A percentile compares a stretch with the other conserved stretches of the same genome.
Conservation (phyloP, 2,888 invertebrate genomes). For the Malachius bipustulatus region DNA sequence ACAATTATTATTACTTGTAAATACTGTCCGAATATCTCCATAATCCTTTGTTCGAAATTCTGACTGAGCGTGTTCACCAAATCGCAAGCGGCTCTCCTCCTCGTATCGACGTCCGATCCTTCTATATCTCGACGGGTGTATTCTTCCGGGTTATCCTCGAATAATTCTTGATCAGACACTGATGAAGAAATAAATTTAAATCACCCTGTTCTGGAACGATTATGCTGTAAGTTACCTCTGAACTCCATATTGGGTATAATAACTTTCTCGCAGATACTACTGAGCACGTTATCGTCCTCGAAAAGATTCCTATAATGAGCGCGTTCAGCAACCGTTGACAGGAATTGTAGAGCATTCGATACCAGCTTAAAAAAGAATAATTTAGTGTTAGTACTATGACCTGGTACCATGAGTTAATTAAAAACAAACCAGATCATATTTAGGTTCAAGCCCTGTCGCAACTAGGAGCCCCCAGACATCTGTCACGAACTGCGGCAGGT, state of each 20-base stretch:
- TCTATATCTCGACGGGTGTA: constrained; percentile 94
- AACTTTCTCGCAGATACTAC: constrained; percentile 94
- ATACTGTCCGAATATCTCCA: constrained; percentile 78
- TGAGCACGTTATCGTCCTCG: constrained; percentile 74
- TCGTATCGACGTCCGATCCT: constrained; percentile 94
- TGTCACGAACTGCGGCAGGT: constrained; percentile 84
- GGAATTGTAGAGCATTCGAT: constrained; percentile 89
- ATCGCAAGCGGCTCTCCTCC: constrained; percentile 93
- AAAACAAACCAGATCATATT: constrained; percentile 72
- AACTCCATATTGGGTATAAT: constrained; percentile 98
- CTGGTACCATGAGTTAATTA: neutral
- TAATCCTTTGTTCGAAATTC: constrained; percentile 79
- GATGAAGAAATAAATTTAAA: constrained; percentile 15
- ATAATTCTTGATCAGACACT: constrained; percentile 90
- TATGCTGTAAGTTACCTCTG: constrained; percentile 64
- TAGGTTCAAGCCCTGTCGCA: constrained; percentile 70
- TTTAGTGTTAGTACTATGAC: too few relatives aligned
- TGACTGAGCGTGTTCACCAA: constrained; percentile 82
- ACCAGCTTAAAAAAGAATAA: constrained; percentile 63
- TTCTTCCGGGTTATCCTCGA: constrained; percentile 97
- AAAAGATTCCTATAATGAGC: constrained; percentile 79
- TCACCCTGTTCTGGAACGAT: neutral
- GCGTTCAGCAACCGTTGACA: constrained; percentile 89
- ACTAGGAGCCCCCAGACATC: constrained; percentile 88
- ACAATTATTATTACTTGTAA: constrained; percentile 48